Evolutionary conservation across 2,888 invertebrate species (phyloP).

Genomic region (Drosophila prostipennis): DNA sequence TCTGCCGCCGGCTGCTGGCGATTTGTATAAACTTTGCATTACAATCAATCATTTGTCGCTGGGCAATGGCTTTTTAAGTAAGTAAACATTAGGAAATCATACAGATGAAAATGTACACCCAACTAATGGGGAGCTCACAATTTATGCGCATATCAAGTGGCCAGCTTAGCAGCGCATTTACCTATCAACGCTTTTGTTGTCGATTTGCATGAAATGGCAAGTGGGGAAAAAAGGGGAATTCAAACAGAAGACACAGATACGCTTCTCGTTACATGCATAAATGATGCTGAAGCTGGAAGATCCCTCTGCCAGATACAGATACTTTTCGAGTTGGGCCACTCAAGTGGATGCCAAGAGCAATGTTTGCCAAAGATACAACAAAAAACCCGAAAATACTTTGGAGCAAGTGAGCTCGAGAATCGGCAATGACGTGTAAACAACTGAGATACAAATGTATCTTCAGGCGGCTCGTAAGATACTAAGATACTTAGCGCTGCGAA

Average conservation of each 20-base stretch:
- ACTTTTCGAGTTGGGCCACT: slow-evolving; percentile 33
- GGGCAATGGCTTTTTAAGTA: slow-evolving; percentile 64
- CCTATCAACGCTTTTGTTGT: slow-evolving; percentile 60
- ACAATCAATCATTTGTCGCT: slow-evolving; percentile 74
- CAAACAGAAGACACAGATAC: slow-evolving; percentile 25
- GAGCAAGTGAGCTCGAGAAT: neutral
- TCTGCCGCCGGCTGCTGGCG: slow-evolving; percentile 46
- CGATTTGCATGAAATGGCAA: slow-evolving; percentile 59
- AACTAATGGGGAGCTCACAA: slow-evolving; percentile 38
- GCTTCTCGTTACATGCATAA: slow-evolving; percentile 38
- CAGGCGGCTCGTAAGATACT: slow-evolving; percentile 9
- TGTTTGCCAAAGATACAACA: slow-evolving; percentile 17
- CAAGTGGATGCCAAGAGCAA: slow-evolving; percentile 11
- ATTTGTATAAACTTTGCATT: slow-evolving; percentile 76
- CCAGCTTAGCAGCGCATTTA: slow-evolving; percentile 32
- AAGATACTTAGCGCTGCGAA: slow-evolving; percentile 21
- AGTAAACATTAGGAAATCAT: slow-evolving; percentile 66
- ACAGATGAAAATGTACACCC: slow-evolving; percentile 34
- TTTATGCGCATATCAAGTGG: slow-evolving; percentile 74
- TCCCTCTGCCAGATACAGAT: slow-evolving; percentile 24
- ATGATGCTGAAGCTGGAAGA: slow-evolving; percentile 29
- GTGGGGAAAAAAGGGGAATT: slow-evolving; percentile 9
- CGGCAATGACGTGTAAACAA: slow-evolving; percentile 9
- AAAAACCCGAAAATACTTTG: neutral
- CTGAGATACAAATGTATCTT: slow-evolving; percentile 5